phyloP scores from a whole-genome alignment of 2,797 vertebrate genomes.

The Acestrorhynchus altus region DNA sequence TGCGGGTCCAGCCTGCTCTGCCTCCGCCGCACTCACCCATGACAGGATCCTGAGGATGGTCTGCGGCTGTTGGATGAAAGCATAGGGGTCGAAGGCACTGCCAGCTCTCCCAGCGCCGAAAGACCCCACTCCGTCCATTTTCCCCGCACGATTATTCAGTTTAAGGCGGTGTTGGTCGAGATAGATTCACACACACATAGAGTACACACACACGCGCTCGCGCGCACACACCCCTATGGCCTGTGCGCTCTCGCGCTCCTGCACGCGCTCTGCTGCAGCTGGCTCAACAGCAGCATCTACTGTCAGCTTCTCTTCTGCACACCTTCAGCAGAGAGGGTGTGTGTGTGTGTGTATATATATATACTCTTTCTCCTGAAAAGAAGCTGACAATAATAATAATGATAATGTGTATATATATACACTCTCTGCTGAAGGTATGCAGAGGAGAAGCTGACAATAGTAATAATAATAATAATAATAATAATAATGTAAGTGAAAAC shows the following conservation, averaged over 20 bases:
- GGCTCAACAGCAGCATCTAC: conserved; percentile 52
- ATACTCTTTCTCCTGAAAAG: too few relatives aligned
- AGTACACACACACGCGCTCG: conserved; percentile 32
- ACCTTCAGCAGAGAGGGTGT: too few relatives aligned
- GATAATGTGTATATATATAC: too few relatives aligned
- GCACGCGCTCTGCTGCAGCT: conserved; percentile 21
- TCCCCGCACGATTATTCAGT: conserved; percentile 62
- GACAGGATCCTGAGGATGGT: conserved; percentile 88
- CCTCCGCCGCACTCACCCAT: conserved; percentile 97
- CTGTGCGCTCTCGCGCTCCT: conserved; percentile 37
- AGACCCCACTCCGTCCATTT: conserved; percentile 95
- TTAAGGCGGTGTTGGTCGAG: conserved; percentile 65
- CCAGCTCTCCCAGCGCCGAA: conserved; percentile 93
- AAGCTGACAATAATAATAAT: too few relatives aligned
- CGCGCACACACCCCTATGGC: conserved; percentile 47
- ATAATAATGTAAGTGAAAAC: too few relatives aligned
- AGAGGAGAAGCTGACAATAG: too few relatives aligned
- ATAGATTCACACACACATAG: conserved; percentile 42
- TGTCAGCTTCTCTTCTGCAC: conserved; percentile 13
- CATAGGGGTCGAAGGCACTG: conserved; percentile 84
- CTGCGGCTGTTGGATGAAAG: conserved; percentile 90
- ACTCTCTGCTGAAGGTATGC: too few relatives aligned
- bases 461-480: too few relatives aligned
- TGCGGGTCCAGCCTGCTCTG: too few relatives aligned
- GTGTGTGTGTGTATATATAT: too few relatives aligned